Conservation (phyloP, 2,797 vertebrate species). For the Lates japonicus region DNA sequence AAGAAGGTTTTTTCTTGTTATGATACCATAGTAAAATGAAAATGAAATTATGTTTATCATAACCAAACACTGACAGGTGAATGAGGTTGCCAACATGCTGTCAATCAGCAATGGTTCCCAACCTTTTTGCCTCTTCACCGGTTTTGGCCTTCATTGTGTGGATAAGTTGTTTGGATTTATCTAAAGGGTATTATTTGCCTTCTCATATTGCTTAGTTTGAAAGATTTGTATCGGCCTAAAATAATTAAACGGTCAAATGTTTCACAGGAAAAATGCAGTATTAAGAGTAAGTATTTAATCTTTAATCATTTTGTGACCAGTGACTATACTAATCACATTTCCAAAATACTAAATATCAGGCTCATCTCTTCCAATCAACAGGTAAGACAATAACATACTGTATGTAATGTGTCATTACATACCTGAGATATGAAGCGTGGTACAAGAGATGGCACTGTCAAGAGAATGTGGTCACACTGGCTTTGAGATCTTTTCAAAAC, state of each 20-base stretch:
- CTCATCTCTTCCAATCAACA: not conserved
- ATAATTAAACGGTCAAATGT: not conserved
- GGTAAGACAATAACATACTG: too few species aligned
- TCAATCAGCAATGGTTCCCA: too few species aligned
- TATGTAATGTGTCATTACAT: not conserved
- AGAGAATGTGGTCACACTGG: not conserved
- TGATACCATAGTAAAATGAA: not conserved
- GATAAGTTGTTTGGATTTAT: too few species aligned
- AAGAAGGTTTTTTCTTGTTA: not conserved
- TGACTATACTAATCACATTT: not conserved
- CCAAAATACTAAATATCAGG: not conserved
- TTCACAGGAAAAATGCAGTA: not conserved
- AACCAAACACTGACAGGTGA: not conserved
- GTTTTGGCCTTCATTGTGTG: not conserved
- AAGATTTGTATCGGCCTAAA: not conserved
- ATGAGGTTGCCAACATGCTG: not conserved
- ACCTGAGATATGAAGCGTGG: not conserved
- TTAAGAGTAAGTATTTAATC: too few species aligned
- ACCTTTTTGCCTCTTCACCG: not conserved
- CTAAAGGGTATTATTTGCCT: too few species aligned
- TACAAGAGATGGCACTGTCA: not conserved
- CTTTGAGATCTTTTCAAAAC: not conserved
- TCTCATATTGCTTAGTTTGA: slow-evolving; percentile 1
- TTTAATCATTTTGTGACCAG: not conserved
- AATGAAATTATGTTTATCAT: not conserved